A percentile compares a stretch with the other conserved stretches of the same genome.
These are phyloP conservation scores for Eulemur rufifrons DNA, from an alignment of 2,113 vertebrate species.

Conservation along the genomic window DNA sequence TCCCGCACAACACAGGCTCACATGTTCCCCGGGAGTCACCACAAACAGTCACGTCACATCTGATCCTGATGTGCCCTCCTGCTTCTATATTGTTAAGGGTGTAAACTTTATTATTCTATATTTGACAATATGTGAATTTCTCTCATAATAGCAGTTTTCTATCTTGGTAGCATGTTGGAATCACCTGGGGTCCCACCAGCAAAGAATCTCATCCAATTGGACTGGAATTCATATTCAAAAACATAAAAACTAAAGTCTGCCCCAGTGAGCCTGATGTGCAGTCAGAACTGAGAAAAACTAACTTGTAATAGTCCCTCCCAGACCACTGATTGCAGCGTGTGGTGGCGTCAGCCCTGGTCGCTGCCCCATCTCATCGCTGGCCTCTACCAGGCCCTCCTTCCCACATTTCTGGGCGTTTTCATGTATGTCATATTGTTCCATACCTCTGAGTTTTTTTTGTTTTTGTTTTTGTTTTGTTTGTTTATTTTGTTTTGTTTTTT, in stretches of 20 bases:
- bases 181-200: neutral
- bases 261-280: neutral
- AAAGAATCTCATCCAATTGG: neutral
- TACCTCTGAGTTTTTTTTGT: neutral
- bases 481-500: no score
- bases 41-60: neutral
- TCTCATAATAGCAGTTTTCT: neutral
- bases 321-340: accelerated
- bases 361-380: accelerated
- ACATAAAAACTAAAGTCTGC: neutral
- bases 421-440: accelerated
- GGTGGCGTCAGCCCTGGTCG: no score
- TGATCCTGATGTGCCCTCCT: neutral
- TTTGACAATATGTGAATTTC: neutral
- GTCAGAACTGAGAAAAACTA: neutral
- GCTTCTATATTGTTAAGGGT: neutral
- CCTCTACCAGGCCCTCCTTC: accelerated
- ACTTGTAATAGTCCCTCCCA: accelerated
- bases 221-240: neutral
- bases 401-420: neutral
- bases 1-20: neutral
- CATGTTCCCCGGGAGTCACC: accelerated
- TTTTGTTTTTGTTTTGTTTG: neutral
- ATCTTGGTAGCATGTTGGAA: neutral
- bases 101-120: neutral